Base-by-base conservation (phyloP, 2,888 invertebrate species). In the Leptopterna dolabrata region DNA sequence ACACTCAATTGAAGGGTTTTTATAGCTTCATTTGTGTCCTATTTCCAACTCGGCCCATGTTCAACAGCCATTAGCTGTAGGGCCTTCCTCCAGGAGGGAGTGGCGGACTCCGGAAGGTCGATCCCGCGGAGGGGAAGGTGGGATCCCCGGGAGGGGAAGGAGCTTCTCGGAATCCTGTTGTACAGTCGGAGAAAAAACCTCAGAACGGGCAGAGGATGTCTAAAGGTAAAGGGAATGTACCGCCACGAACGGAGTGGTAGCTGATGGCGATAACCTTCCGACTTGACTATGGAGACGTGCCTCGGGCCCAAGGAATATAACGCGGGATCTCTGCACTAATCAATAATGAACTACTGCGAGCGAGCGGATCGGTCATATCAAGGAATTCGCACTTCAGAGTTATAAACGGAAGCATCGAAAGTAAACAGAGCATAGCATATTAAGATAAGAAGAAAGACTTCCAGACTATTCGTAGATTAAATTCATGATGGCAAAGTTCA, bases 21-120 rank as follows among this genome's bases (percentile, higher is more conserved):
- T 73, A 85, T 85, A 73, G 85, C 85, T 85, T 85, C 85, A 85
- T 85, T 85, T 76, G 45, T 73, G 85, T 85, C 85, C 85, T 45
- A 85, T 85, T 85, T 71, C 47, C 73, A 45, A 47, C 71, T 85
- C 85, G 85, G 73, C 51, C 73, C 55, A 24, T 43, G 51, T 71
- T 73, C 9, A 76, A 85, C 85, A 85, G 73, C 85, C 85, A 85
- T 85, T 85, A 85, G 73, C 45, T 45, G 45, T 30, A 55, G 55
- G 81, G 81, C 55, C 81, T 16, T 55, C 76, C 19, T 43, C 76
- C 14, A 29, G 55, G 47, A 81, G 81, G 81, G 81, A 81, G 81
- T 55, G 81, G 81, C 81, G 24, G n/a, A 76, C 14, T 13, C 14
- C 24, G 45, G 13, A 78, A 1, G 63, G 55, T 16, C 6, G 51